Base-by-base conservation (phyloP, 2,888 invertebrate genomes). In the Pseudococcus jackbeardsleyi region DNA sequence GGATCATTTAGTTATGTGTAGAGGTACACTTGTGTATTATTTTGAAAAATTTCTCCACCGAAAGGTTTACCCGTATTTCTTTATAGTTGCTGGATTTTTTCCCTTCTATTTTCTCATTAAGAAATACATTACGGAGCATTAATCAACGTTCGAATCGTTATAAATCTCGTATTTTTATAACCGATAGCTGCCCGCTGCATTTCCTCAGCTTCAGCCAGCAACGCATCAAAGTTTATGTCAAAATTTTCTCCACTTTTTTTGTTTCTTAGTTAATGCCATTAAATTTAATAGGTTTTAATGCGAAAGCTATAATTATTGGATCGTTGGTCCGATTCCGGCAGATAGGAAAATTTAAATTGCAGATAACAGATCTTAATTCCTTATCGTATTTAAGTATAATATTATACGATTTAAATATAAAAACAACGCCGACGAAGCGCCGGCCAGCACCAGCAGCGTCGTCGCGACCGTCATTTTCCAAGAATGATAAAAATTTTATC, bases 111-210 rank as follows among this genome's bases (percentile, higher is more conserved):
- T 88, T 88, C 88, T 88, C 88, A 88, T 88, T 88, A 88, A 88
- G 88, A 88, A 88, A 88, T 59, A 88, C 79, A 88, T 88, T 88
- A 88, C 15, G 79, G 11, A 11, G 82, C 82, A 88, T 88, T 88
- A 88, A 88, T 88, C 88, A 88, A 77, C 86, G 79, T 82, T 82
- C 79, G 79, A 82, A 46, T 42, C 46, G 79, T 72, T 72, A 72
- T 72, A 72, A 64, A 64, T 64, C 72, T 72, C 72, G n/a, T 64
- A 64, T 64, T 64, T 64, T 64, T 64, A 64, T 64, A 72, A 33
- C 72, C 33, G 72, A 72, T 72, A 72, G 26, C 26, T 33, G 26
- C 72, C 2, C 33, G 11, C 12, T 1, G 7, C 26, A 12, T 1
- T 0, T 64, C 11, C 2, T 7, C 68, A 22, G 3, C 59, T 15